Conservation (phyloP, 2,797 vertebrate species). For the Thunnus albacares region DNA sequence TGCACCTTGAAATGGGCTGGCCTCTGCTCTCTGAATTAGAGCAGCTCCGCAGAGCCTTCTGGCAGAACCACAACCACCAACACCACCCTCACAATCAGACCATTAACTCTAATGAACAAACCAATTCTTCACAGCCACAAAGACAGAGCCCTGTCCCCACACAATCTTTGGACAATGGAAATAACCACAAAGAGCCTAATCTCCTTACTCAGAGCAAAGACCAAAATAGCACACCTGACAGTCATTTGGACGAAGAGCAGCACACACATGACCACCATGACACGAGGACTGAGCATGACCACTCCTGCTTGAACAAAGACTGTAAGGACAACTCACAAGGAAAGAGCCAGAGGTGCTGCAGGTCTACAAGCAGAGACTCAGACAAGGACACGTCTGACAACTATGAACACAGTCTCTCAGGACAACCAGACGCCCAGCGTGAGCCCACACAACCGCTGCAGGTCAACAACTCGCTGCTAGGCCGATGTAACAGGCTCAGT, state of each 20-base stretch:
- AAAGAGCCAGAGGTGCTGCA: constrained; percentile 26
- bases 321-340: constrained; percentile 19
- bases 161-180: constrained; percentile 17
- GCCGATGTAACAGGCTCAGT: constrained; percentile 32
- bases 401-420: constrained; percentile 23
- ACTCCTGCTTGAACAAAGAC: constrained; percentile 5
- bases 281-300: constrained; percentile 17
- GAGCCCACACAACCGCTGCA: constrained; percentile 46
- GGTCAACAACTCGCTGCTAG: background rate
- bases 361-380: constrained; percentile 29
- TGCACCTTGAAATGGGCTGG: constrained; percentile 92
- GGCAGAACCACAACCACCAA: constrained; percentile 83
- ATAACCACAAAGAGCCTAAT: constrained; percentile 23
- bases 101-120: constrained; percentile 10
- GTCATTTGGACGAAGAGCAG: constrained; percentile 26
- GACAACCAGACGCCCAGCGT: constrained; percentile 19
- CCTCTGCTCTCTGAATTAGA: constrained; percentile 92
- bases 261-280: background rate
- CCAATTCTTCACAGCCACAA: constrained; percentile 17
- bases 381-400: constrained; percentile 27
- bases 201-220: constrained; percentile 18
- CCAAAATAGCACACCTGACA: constrained; percentile 13
- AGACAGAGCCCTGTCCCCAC: background rate
- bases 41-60: constrained; percentile 88
- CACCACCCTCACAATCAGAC: constrained; percentile 20